Percentiles rank a stretch among this genome's conserved stretches.
These are phyloP conservation scores for Cephalotes varians DNA, from an alignment of 2,888 invertebrate species.

Conservation along the genomic window DNA sequence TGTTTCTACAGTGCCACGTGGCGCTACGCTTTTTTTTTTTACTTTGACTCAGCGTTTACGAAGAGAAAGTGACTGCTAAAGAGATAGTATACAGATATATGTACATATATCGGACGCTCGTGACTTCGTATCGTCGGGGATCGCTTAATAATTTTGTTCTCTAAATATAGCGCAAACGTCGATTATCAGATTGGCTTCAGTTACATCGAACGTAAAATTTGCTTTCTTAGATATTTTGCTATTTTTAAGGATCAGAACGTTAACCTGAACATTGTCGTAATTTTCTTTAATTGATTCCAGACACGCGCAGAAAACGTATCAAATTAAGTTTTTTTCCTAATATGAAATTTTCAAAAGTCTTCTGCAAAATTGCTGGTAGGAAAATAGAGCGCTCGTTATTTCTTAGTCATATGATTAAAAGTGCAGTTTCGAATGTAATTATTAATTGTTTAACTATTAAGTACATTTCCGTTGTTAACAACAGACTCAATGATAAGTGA, in stretches of 20 bases:
- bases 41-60: not conserved
- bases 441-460: not conserved
- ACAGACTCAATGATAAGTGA: not conserved
- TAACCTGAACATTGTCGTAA: not conserved
- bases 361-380: not conserved
- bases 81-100: constrained; percentile 1
- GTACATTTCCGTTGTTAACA: not conserved
- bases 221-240: not conserved
- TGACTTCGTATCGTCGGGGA: not conserved
- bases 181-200: not conserved
- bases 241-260: not conserved
- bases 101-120: not conserved
- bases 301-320: not conserved
- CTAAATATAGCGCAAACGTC: not conserved
- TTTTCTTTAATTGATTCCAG: not conserved
- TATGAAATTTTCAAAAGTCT: not conserved
- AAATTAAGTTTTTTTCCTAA: not conserved
- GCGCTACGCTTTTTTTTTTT: not conserved
- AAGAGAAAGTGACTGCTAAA: constrained; percentile 17
- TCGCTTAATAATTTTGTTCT: not conserved
- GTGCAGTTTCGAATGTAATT: not conserved
- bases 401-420: not conserved
- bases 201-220: constrained; percentile 1
- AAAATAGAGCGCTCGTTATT: constrained; percentile 9
- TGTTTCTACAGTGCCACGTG: not conserved